phyloP scores from a whole-genome alignment of 2,888 invertebrate species.

The Noctua fimbriata region DNA sequence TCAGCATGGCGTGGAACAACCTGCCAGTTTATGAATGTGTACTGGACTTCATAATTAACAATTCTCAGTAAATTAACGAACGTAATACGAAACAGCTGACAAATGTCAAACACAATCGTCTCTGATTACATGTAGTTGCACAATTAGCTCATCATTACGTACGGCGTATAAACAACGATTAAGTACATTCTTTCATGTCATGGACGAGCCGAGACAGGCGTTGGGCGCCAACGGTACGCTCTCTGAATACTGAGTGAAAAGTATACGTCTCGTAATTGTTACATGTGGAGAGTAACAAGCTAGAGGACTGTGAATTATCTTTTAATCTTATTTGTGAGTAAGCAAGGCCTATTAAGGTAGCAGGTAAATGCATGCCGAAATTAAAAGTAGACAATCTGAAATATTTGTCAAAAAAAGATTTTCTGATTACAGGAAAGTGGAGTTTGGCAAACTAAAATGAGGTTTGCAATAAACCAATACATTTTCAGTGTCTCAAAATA shows the following conservation, averaged over 20 bases:
- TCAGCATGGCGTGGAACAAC: not conserved
- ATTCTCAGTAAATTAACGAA: not conserved
- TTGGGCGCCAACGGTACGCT: constrained; percentile 49
- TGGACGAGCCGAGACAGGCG: constrained; percentile 38
- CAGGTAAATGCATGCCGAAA: not conserved
- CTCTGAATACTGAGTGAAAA: constrained; percentile 39
- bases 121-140: constrained; percentile 21
- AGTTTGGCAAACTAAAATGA: not conserved
- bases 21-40: not conserved
- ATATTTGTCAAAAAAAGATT: not conserved
- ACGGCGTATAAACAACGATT: not conserved
- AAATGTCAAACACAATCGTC: constrained; percentile 10
- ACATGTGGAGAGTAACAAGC: constrained; percentile 3
- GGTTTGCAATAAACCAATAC: not conserved
- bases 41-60: not conserved
- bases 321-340: not conserved
- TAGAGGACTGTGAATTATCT: not conserved
- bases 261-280: constrained; percentile 21
- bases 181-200: constrained; percentile 44
- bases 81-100: not conserved
- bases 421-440: not conserved
- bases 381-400: not conserved
- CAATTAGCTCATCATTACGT: constrained; percentile 38
- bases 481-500: no score
- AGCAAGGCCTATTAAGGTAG: not conserved